phyloP scores from a whole-genome alignment of 1,140 invertebrate genomes.

The Apis cerana region DNA sequence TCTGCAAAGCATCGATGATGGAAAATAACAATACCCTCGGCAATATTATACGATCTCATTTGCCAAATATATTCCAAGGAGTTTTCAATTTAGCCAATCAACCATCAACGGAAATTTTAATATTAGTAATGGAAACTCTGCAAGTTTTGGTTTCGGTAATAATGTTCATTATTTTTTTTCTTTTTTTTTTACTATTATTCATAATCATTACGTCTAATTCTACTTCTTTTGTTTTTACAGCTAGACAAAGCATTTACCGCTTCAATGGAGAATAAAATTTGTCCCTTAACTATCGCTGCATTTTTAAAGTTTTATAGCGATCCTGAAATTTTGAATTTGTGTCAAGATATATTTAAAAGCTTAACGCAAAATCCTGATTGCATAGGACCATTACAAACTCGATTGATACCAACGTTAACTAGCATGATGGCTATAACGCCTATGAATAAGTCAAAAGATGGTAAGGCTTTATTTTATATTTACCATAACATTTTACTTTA shows the following conservation, averaged over 20 bases:
- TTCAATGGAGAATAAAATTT: slow-evolving; percentile 85
- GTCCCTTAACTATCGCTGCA: slow-evolving; percentile 87
- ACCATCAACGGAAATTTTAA: slow-evolving; percentile 81
- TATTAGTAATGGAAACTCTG: slow-evolving; percentile 86
- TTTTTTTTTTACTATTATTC: no score
- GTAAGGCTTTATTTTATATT: slow-evolving; percentile 55
- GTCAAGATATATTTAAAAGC: slow-evolving; percentile 87
- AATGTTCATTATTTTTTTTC: slow-evolving; percentile 4
- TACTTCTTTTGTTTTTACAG: slow-evolving; percentile 70
- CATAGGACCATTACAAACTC: slow-evolving; percentile 84
- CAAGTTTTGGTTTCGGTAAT: slow-evolving; percentile 85
- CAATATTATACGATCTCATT: slow-evolving; percentile 73
- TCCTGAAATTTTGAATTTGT: slow-evolving; percentile 84
- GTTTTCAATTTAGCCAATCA: slow-evolving; percentile 74
- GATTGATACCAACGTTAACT: slow-evolving; percentile 87
- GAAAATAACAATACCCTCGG: slow-evolving; percentile 63
- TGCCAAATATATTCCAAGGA: slow-evolving; percentile 76
- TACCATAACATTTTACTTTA: no score
- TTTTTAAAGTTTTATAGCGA: slow-evolving; percentile 88
- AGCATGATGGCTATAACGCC: slow-evolving; percentile 83
- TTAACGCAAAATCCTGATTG: slow-evolving; percentile 85
- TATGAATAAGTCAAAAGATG: slow-evolving; percentile 74
- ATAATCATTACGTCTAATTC: not conserved
- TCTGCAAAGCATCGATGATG: slow-evolving; percentile 67
- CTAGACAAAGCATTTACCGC: slow-evolving; percentile 87